Evolutionary conservation across 2,888 invertebrate species (phyloP).

Genomic region (Meiosimyza platycephala): DNA sequence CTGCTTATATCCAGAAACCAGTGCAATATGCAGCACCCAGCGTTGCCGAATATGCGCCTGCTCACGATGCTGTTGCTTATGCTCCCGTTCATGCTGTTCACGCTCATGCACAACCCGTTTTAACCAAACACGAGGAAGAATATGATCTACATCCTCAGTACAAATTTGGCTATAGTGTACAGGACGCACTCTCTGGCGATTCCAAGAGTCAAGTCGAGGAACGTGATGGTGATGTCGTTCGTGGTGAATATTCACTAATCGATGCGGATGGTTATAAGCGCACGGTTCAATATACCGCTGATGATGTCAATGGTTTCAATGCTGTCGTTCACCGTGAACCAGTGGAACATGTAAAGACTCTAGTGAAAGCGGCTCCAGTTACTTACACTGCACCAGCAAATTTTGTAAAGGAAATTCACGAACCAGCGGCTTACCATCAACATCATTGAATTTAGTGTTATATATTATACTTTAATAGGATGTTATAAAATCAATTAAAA

Average conservation of each 20-base stretch:
- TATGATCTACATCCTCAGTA: slow-evolving; percentile 63
- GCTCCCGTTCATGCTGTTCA: slow-evolving; percentile 36
- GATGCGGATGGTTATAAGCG: slow-evolving; percentile 62
- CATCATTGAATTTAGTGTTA: background rate
- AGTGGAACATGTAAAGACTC: slow-evolving; percentile 40
- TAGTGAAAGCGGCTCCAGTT: slow-evolving; percentile 46
- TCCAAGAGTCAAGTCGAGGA: slow-evolving; percentile 63
- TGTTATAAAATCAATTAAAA: background rate
- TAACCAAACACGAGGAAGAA: slow-evolving; percentile 57
- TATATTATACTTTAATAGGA: background rate
- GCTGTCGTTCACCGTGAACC: slow-evolving; percentile 43
- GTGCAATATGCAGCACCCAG: slow-evolving; percentile 41
- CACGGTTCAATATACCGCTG: slow-evolving; percentile 31
- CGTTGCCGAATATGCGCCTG: slow-evolving; percentile 49
- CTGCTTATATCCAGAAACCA: slow-evolving; percentile 41
- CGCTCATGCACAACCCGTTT: slow-evolving; percentile 40
- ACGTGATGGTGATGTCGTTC: slow-evolving; percentile 62
- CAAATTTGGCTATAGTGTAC: slow-evolving; percentile 61
- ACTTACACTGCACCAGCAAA: slow-evolving; percentile 23
- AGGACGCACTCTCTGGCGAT: slow-evolving; percentile 62
- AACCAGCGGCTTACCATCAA: slow-evolving; percentile 27
- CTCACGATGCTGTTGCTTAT: slow-evolving; percentile 38
- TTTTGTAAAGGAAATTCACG: slow-evolving; percentile 12
- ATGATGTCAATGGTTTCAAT: slow-evolving; percentile 27
- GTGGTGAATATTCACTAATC: slow-evolving; percentile 61